Evolutionary conservation across 1,140 invertebrate species (phyloP).

Genomic region (Bombus confusus): DNA sequence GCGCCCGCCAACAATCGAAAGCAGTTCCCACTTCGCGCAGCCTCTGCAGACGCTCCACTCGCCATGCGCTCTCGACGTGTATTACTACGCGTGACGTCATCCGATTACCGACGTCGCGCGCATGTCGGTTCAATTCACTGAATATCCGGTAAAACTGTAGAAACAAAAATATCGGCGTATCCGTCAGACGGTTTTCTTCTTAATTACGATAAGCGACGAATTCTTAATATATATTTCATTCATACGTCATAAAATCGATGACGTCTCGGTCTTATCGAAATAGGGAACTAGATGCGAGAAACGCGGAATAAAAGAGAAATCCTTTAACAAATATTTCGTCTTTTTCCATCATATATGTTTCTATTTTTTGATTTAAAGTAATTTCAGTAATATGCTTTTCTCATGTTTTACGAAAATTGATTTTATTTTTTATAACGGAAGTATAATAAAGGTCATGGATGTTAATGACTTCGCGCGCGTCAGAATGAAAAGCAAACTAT

Average conservation of each 20-base stretch:
- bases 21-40: conserved; percentile 71
- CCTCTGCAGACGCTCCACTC: conserved; percentile 59
- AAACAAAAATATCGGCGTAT: conserved; percentile 19
- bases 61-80: conserved; percentile 62
- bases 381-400: not conserved
- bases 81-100: conserved; percentile 71
- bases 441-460: not conserved
- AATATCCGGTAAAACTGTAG: conserved; percentile 19
- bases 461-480: not conserved
- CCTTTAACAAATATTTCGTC: not conserved
- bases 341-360: not conserved
- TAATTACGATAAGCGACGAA: conserved; percentile 5
- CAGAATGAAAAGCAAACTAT: not conserved
- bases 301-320: conserved; percentile 21
- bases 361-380: not conserved
- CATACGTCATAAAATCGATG: conserved; percentile 17
- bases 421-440: not conserved
- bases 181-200: not conserved
- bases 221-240: conserved; percentile 9
- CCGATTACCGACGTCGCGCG: conserved; percentile 35
- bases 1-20: conserved; percentile 81
- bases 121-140: conserved; percentile 25
- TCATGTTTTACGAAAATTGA: not conserved
- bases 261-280: not conserved
- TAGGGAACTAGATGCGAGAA: conserved; percentile 2